phyloP scores from a whole-genome alignment of 1,140 invertebrate genomes.

The Schlechtendalia chinensis region DNA sequence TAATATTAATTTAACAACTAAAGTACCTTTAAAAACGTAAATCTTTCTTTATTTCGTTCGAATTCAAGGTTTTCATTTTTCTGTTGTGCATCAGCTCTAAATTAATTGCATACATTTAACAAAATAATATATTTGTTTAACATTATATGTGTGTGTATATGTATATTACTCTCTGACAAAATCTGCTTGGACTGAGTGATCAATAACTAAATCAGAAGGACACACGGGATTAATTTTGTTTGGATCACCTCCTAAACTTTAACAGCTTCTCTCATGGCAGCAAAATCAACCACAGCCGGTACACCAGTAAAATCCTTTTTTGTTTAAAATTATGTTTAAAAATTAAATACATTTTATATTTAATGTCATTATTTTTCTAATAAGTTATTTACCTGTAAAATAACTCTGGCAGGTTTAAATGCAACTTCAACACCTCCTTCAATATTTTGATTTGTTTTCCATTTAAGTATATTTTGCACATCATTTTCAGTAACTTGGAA shows the following conservation, averaged over 20 bases:
- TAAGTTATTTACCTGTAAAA: constrained; percentile 73
- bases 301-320: constrained; percentile 77
- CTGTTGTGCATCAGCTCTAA: constrained; percentile 79
- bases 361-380: not conserved
- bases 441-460: constrained; percentile 74
- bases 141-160: not conserved
- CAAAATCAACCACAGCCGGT: constrained; percentile 97
- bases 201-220: constrained; percentile 95
- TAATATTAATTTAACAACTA: not conserved
- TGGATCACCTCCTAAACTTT: constrained; percentile 82
- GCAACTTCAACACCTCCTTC: constrained; percentile 83
- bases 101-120: constrained; percentile 53
- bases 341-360: not conserved
- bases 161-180: constrained; percentile 76
- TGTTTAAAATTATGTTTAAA: not conserved
- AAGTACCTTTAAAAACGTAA: constrained; percentile 86
- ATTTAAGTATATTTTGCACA: constrained; percentile 88
- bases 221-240: constrained; percentile 95
- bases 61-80: constrained; percentile 97
- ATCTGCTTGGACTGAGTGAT: constrained; percentile 98
- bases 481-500: constrained; percentile 85
- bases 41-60: constrained; percentile 93
- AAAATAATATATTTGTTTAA: not conserved
- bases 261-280: constrained; percentile 96
- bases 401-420: constrained; percentile 92